Percentiles rank a stretch among this genome's conserved stretches.
Evolutionary conservation across 2,888 invertebrate genomes (phyloP).

Genomic region (Mamestra brassicae): DNA sequence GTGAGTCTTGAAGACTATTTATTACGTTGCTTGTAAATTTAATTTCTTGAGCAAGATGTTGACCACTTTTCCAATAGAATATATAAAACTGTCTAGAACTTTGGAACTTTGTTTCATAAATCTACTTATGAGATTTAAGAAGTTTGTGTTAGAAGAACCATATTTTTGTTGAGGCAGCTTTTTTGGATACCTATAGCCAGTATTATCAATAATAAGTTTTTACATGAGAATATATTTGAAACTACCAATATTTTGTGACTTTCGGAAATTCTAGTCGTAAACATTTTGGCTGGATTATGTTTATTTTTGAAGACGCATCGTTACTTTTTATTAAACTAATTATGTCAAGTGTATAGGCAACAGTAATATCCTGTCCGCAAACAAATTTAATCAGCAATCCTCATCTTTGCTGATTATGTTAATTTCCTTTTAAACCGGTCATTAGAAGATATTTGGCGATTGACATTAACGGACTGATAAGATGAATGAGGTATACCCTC

Average conservation of each 20-base stretch:
- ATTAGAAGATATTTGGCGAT: neutral
- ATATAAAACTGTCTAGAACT: neutral
- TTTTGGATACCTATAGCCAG: no score
- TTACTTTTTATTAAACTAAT: neutral
- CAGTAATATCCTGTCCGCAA: neutral
- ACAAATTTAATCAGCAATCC: neutral
- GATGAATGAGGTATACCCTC: neutral
- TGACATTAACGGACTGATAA: neutral
- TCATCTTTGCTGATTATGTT: neutral
- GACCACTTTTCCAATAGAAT: neutral
- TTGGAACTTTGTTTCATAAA: neutral
- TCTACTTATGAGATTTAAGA: no score
- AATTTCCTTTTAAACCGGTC: neutral
- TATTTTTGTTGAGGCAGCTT: no score
- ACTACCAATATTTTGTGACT: no score
- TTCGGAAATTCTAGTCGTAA: no score
- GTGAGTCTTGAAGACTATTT: neutral
- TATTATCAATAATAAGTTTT: no score
- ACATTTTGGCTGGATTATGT: no score
- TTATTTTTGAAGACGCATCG: no score
- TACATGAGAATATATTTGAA: no score
- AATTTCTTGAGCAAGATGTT: conserved; percentile 2
- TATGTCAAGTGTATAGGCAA: neutral
- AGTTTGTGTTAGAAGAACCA: neutral
- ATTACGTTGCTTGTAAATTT: neutral